These are phyloP conservation scores for Bombyx mori DNA, from an alignment of 1,140 invertebrate species.

Conservation along the genomic window ASM3026992v2 NC_085124.1:6520501-6521000, in stretches of 20 bases:
- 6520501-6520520: conserved; percentile 51
- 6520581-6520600: conserved; percentile 44
- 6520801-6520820: conserved; percentile 35
- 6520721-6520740: conserved; percentile 16
- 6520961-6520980: conserved; percentile 71
- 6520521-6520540: conserved; percentile 26
- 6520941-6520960: conserved; percentile 73
- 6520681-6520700: conserved; percentile 27
- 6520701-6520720: conserved; percentile 12
- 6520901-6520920: conserved; percentile 62
- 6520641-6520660: conserved; percentile 46
- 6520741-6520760: conserved; percentile 20
- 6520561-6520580: conserved; percentile 51
- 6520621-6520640: conserved; percentile 46
- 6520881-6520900: conserved; percentile 64
- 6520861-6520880: conserved; percentile 59
- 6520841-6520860: conserved; percentile 55
- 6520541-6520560: conserved; percentile 38
- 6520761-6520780: conserved; percentile 11
- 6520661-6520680: conserved; percentile 33
- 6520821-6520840: conserved; percentile 45
- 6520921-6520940: conserved; percentile 70
- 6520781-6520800: conserved; percentile 8
- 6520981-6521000: conserved; percentile 70
- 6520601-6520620: conserved; percentile 26